Evolutionary conservation across 1,140 invertebrate genomes (phyloP).

Genomic region (Lutraria rhynchaena): DNA sequence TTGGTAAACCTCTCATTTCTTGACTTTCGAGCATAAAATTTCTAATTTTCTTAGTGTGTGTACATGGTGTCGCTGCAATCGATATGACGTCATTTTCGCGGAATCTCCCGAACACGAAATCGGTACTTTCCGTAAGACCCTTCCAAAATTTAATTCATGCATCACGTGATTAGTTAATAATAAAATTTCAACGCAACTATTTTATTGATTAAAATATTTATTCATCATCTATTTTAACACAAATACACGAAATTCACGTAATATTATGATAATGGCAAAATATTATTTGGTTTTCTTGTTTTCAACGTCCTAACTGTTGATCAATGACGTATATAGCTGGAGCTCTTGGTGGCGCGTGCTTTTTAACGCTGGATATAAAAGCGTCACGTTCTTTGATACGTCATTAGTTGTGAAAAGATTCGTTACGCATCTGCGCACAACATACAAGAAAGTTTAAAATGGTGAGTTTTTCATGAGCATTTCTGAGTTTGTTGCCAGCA

Average conservation of each 20-base stretch:
- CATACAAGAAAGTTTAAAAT: conserved; percentile 10
- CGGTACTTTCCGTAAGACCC: conserved; percentile 16
- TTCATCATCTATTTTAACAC: too few relatives aligned
- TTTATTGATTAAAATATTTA: too few relatives aligned
- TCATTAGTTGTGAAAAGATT: conserved; percentile 20
- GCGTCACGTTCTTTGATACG: background rate
- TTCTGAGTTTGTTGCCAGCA: too few relatives aligned
- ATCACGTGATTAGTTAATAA: background rate
- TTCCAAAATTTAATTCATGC: conserved; percentile 1
- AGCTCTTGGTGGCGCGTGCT: conserved; percentile 8
- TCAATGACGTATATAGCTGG: conserved; percentile 4
- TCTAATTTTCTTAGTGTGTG: conserved; percentile 23
- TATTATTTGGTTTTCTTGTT: too few relatives aligned
- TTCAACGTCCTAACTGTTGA: too few relatives aligned
- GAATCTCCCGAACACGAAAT: conserved; percentile 11
- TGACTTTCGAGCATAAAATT: background rate
- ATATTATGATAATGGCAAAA: too few relatives aligned
- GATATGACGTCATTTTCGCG: conserved; percentile 55
- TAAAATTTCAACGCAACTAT: too few relatives aligned
- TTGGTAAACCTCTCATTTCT: too few relatives aligned
- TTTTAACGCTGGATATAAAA: background rate
- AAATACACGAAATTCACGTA: too few relatives aligned
- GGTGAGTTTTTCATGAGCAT: background rate
- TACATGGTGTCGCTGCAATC: conserved; percentile 60
- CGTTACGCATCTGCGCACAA: conserved; percentile 37